Evolutionary conservation across 1,140 invertebrate genomes (phyloP).

Genomic region (Tribolium madens): DNA sequence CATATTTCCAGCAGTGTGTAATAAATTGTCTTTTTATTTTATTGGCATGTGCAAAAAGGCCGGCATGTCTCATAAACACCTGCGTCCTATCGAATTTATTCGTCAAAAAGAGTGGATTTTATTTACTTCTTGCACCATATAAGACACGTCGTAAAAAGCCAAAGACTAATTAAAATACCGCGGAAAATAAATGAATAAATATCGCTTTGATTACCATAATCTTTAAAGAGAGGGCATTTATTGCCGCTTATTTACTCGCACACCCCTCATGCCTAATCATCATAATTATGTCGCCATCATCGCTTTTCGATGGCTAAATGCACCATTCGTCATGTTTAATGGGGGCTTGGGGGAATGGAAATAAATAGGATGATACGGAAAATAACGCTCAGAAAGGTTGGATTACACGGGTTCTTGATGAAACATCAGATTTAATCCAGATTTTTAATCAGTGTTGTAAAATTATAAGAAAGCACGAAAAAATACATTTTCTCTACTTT

Average conservation of each 20-base stretch:
- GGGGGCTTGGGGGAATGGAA: background rate
- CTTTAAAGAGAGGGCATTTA: background rate
- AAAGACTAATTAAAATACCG: slow-evolving; percentile 18
- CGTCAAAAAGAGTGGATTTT: slow-evolving; percentile 6
- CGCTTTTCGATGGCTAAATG: background rate
- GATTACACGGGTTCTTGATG: no score
- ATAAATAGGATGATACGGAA: background rate
- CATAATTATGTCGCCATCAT: background rate
- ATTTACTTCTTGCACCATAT: slow-evolving; percentile 9
- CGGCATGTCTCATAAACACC: slow-evolving; percentile 10
- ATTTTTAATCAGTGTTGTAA: no score
- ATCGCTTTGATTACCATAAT: slow-evolving; percentile 10
- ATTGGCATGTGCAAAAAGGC: slow-evolving; percentile 28
- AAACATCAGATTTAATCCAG: no score
- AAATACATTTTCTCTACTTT: no score
- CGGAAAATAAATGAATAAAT: slow-evolving; percentile 16
- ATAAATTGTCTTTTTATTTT: slow-evolving; percentile 15
- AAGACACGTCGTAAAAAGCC: slow-evolving; percentile 2
- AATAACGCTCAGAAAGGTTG: background rate
- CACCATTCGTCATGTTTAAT: background rate
- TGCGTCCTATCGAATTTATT: slow-evolving; percentile 13
- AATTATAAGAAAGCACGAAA: no score
- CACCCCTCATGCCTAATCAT: background rate
- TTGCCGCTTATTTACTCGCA: slow-evolving; percentile 1
- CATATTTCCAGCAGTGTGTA: slow-evolving; percentile 9